Base-by-base conservation (phyloP, 2,888 invertebrate genomes). In the Bembecia ichneumoniformis region DNA sequence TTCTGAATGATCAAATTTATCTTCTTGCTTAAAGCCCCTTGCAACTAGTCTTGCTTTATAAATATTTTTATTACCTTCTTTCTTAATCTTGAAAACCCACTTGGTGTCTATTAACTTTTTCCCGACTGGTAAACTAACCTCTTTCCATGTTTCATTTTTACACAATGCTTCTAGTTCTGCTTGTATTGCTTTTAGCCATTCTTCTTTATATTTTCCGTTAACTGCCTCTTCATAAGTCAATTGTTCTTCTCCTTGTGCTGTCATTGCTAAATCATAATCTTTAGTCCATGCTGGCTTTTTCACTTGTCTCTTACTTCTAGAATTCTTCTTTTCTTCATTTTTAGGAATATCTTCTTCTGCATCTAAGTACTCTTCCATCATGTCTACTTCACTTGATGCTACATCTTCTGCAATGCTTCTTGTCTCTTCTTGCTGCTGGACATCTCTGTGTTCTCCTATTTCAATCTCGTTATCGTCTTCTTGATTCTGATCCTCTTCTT, bases 221-320 rank as follows among this genome's bases (percentile, higher is more conserved):
- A n/a, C n/a, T n/a, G n/a, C n/a, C n/a, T n/a, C n/a, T n/a, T n/a
- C n/a, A n/a, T 9, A 35, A 35, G 35, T 9, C 11, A 35, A 11
- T 35, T 35, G 35, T 11, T 35, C 35, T 35, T 35, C 35, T 9
- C 7, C 11, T 35, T 35, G 35, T 9, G 35, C 35, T 11, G 11
- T 35, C 7, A 35, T 9, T 35, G 13, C 50, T 9, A 17, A 13
- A 15, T 50, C 4, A 47, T 47, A 50, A 35, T 47, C 47, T 11
- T 47, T 16, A 2, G 14, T n/a, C 20, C 46, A 17, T 46, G 13
- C 46, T 3, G 49, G 49, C 20, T 49, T 49, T 43, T 16, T 47
- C n/a, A 34, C 35, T 35, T 9, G 9, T 35, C 43, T 40, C 7
- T 4, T n/a, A n/a, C n/a, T n/a, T n/a, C n/a, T n/a, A n/a, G 35